A percentile compares a stretch with the other conserved stretches of the same genome.
Conservation (phyloP, 2,888 invertebrate genomes). For the Acleris literana region DNA sequence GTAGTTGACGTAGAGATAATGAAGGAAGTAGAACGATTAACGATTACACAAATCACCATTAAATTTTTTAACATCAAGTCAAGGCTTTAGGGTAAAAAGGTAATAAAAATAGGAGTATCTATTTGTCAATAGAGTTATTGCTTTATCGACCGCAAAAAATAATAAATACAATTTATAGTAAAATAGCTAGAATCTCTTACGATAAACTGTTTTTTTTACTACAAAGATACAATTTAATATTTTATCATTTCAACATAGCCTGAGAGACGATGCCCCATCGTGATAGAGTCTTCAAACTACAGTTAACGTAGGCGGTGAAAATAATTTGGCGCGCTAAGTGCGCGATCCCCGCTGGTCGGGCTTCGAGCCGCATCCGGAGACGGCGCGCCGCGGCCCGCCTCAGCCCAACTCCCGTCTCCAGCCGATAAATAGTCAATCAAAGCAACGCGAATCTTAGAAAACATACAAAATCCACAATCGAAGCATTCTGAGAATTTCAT, state of each 20-base stretch:
- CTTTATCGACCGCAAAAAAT: too few relatives aligned
- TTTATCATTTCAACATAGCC: background rate
- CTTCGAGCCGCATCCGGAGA: constrained; percentile 41
- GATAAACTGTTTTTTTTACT: too few relatives aligned
- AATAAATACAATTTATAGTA: too few relatives aligned
- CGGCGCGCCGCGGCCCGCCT: background rate
- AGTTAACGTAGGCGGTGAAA: constrained; percentile 58
- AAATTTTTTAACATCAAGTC: too few relatives aligned
- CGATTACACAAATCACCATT: too few relatives aligned
- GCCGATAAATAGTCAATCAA: constrained; percentile 54
- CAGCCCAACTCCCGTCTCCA: constrained; percentile 38
- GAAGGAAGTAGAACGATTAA: background rate
- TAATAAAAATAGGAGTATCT: too few relatives aligned
- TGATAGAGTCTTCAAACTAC: constrained; percentile 11
- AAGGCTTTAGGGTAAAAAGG: too few relatives aligned
- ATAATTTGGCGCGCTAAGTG: constrained; percentile 70
- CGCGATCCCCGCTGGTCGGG: constrained; percentile 55
- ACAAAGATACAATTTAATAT: too few relatives aligned
- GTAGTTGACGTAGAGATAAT: background rate
- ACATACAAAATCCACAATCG: constrained; percentile 50
- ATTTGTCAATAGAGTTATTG: too few relatives aligned
- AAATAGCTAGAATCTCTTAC: too few relatives aligned
- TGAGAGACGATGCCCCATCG: constrained; percentile 8
- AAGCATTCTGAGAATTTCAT: constrained; percentile 52
- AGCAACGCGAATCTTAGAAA: constrained; percentile 55